Percentiles rank a stretch among this genome's conserved stretches.
These are phyloP conservation scores for Anarhynchus alexandrinus DNA, from an alignment of 2,113 vertebrate species.

Conservation along the genomic window DNA sequence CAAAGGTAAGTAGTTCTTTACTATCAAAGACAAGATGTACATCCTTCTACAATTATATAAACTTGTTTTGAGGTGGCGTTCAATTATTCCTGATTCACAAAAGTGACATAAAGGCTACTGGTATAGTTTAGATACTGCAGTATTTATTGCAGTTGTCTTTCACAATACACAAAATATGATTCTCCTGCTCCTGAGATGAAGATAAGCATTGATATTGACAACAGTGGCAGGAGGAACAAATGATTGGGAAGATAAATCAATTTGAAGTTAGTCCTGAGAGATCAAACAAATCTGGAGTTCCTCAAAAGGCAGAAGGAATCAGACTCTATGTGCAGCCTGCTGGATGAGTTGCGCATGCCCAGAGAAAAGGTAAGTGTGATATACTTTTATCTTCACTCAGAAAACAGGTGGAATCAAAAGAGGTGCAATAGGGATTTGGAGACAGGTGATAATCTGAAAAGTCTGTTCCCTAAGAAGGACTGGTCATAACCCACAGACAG, in stretches of 20 bases:
- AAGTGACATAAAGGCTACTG: background rate
- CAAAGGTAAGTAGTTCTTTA: background rate
- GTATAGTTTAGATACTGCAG: background rate
- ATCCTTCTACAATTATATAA: background rate
- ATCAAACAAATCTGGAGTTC: background rate
- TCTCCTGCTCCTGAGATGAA: background rate
- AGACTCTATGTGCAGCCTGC: background rate
- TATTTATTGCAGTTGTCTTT: background rate
- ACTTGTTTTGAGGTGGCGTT: background rate
- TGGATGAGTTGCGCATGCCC: background rate
- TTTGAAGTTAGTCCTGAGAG: background rate
- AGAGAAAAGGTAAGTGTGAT: background rate
- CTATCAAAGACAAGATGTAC: background rate
- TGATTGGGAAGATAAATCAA: background rate
- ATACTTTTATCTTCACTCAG: background rate
- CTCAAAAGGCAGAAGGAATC: background rate
- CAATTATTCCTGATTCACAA: background rate
- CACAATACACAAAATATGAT: background rate
- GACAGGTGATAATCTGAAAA: background rate
- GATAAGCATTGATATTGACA: background rate
- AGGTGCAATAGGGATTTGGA: background rate
- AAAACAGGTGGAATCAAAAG: background rate
- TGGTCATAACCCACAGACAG: background rate
- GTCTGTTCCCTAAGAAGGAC: background rate
- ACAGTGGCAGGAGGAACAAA: background rate